phyloP scores from a whole-genome alignment of 2,797 vertebrate species.

The Geotria australis region DNA sequence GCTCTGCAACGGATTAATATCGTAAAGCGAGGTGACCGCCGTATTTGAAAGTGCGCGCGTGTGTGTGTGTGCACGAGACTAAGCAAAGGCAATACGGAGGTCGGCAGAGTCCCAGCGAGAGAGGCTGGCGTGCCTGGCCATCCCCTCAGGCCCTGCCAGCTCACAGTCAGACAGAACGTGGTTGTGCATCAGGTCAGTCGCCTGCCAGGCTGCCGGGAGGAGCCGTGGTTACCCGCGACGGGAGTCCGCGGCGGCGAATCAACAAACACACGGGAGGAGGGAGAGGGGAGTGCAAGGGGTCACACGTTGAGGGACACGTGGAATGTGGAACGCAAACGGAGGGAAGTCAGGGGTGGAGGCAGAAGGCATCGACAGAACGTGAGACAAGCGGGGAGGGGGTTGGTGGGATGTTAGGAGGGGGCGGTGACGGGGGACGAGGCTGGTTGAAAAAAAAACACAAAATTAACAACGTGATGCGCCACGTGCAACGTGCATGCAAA shows the following conservation, averaged over 20 bases:
- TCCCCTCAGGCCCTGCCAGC: conserved; percentile 18
- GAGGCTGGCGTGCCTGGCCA: background rate
- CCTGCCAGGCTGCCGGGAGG: conserved; percentile 61
- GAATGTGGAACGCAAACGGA: no score
- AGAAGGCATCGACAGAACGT: no score
- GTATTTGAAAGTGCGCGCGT: no score
- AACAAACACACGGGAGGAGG: background rate
- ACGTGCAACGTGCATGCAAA: no score
- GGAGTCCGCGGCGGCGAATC: background rate
- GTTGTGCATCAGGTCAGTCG: conserved; percentile 99
- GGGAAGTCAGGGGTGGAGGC: no score
- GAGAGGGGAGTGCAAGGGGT: background rate
- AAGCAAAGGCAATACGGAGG: background rate
- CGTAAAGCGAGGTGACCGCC: no score
- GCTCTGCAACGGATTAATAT: no score
- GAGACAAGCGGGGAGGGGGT: background rate
- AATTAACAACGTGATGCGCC: background rate
- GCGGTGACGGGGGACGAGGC: background rate
- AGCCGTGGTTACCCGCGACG: background rate
- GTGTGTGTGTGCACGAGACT: no score
- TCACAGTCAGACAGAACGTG: conserved; percentile 87
- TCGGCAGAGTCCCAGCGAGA: background rate
- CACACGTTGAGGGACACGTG: no score
- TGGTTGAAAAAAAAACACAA: background rate
- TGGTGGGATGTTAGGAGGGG: background rate